Evolutionary conservation across 2,888 invertebrate species (phyloP).

Genomic region (Lampropteryx suffumata): DNA sequence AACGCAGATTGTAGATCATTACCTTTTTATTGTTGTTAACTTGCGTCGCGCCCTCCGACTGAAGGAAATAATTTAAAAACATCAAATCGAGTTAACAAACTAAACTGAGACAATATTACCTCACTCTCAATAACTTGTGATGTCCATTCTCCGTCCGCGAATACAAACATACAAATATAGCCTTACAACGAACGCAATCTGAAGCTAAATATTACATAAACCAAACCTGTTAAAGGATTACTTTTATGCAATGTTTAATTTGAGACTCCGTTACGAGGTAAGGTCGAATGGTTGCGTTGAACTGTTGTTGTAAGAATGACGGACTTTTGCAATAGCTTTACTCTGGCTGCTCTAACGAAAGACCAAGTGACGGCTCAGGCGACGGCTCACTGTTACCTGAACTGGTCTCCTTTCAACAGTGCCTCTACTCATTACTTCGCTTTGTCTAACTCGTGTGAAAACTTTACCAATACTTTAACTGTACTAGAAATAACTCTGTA

Average conservation of each 20-base stretch:
- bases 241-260: neutral
- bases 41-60: conserved; percentile 7
- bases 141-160: neutral
- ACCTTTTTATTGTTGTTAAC: neutral
- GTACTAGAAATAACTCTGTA: neutral
- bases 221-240: neutral
- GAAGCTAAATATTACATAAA: neutral
- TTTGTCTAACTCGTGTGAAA: conserved; percentile 8
- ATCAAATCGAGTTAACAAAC: conserved; percentile 5
- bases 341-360: conserved; percentile 19
- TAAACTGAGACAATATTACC: conserved; percentile 11
- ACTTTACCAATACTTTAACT: conserved; percentile 19
- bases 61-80: conserved; percentile 6
- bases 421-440: conserved; percentile 6
- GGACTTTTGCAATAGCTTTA: neutral
- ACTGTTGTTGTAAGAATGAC: too few species aligned
- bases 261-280: neutral
- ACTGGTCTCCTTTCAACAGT: conserved; percentile 12
- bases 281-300: too few species aligned
- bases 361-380: conserved; percentile 19
- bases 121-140: neutral
- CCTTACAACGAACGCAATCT: neutral
- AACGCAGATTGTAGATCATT: neutral
- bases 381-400: conserved; percentile 4
- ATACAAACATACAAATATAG: neutral